Percentiles rank a stretch among this genome's conserved stretches.
These are phyloP conservation scores for Protonemura montana DNA, from an alignment of 2,888 invertebrate species.

Conservation along the genomic window DNA sequence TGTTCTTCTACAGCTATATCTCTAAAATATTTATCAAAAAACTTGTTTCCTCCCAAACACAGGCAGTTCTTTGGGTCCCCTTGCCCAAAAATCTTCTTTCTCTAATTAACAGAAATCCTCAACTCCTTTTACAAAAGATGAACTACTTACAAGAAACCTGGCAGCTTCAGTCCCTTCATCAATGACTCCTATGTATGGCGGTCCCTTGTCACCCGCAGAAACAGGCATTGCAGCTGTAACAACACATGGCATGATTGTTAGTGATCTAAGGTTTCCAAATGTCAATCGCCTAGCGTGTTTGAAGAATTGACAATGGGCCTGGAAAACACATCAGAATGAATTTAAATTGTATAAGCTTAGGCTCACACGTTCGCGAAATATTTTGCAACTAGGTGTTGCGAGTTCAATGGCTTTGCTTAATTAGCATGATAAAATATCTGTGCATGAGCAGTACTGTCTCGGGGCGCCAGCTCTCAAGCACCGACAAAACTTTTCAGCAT, in stretches of 20 bases:
- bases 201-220: neutral
- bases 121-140: too few relatives aligned
- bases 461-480: neutral
- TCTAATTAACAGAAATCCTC: too few relatives aligned
- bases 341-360: neutral
- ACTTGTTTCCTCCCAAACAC: too few relatives aligned
- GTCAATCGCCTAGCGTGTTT: too few relatives aligned
- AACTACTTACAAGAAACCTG: conserved; percentile 76
- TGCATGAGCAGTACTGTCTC: neutral
- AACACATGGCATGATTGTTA: neutral
- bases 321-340: too few relatives aligned
- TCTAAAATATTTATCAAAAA: too few relatives aligned
- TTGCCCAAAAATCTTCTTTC: too few relatives aligned
- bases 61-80: too few relatives aligned
- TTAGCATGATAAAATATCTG: neutral
- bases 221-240: neutral
- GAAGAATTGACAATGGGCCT: too few relatives aligned
- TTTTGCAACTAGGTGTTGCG: neutral
- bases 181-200: conserved; percentile 82
- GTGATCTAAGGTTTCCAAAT: too few relatives aligned
- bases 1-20: too few relatives aligned
- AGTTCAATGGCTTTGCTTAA: neutral
- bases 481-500: neutral
- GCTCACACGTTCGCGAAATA: neutral
- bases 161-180: conserved; percentile 96